Conservation (phyloP, 2,888 invertebrate species). For the Celastrina argiolus region DNA sequence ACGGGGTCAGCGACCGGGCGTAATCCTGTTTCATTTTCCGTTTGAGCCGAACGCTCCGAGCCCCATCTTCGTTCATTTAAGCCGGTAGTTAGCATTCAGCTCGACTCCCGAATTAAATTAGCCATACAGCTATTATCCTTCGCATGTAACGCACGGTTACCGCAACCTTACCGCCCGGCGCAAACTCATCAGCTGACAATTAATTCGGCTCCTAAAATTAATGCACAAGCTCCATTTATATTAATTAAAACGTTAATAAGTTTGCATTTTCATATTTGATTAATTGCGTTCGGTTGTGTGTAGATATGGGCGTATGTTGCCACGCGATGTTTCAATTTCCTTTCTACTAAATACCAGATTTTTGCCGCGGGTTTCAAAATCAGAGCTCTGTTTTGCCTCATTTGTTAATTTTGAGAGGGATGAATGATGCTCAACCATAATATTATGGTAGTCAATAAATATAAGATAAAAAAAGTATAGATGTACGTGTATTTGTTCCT, state of each 20-base stretch:
- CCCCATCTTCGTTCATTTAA: conserved; percentile 26
- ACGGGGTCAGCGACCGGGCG: not conserved
- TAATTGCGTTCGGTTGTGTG: not conserved
- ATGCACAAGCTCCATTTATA: conserved; percentile 15
- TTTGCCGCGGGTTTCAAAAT: not conserved
- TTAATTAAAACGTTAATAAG: conserved; percentile 21
- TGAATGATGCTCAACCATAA: too few relatives aligned
- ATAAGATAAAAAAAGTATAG: too few relatives aligned
- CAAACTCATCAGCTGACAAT: conserved; percentile 20
- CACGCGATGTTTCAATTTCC: not conserved
- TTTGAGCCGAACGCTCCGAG: not conserved
- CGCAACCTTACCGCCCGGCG: conserved; percentile 12
- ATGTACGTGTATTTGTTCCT: too few relatives aligned
- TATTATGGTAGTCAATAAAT: too few relatives aligned
- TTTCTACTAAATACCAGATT: not conserved
- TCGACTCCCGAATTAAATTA: conserved; percentile 25
- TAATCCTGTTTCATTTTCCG: conserved; percentile 19
- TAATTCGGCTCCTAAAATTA: conserved; percentile 16
- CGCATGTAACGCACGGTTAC: conserved; percentile 21
- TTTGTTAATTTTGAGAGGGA: not conserved
- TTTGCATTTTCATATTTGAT: conserved; percentile 15
- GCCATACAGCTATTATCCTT: conserved; percentile 23
- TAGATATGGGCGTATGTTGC: not conserved
- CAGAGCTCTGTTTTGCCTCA: not conserved
- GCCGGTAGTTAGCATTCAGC: conserved; percentile 27